Evolutionary conservation across 37 sponge, comb jelly and placozoan species (phyloP).

Genomic region (Corticium candelabrum): DNA sequence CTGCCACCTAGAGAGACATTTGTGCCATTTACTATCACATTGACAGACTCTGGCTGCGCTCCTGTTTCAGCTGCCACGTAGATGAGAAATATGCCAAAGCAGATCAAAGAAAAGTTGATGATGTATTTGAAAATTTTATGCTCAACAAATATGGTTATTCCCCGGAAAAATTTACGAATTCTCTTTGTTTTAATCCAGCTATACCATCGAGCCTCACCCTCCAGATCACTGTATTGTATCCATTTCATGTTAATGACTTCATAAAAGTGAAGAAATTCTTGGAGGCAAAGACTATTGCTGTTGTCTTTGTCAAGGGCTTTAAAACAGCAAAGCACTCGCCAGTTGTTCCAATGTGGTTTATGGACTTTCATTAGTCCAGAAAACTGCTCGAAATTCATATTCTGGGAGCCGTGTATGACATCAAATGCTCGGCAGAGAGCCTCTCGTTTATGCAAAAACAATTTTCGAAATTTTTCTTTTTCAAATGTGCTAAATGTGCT

Average conservation of each 20-base stretch:
- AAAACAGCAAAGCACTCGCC: constrained; percentile 64
- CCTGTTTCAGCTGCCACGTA: background rate
- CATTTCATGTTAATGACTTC: constrained; percentile 39
- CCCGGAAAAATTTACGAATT: background rate
- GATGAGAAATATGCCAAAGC: background rate
- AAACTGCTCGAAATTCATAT: constrained; percentile 50
- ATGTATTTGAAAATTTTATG: background rate
- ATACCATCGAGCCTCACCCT: background rate
- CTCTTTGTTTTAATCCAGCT: background rate
- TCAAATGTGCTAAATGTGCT: constrained; percentile 39
- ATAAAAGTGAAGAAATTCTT: constrained; percentile 63
- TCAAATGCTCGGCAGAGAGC: constrained; percentile 26
- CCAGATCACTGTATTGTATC: constrained; percentile 3
- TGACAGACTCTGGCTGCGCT: too few relatives aligned
- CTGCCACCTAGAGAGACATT: too few relatives aligned
- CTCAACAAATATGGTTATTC: background rate
- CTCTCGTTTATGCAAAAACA: constrained; percentile 50
- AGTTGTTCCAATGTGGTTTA: constrained; percentile 21
- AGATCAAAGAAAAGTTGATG: background rate
- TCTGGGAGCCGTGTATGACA: constrained; percentile 9
- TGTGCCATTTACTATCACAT: background rate
- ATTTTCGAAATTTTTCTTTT: constrained; percentile 54
- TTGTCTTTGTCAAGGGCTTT: constrained; percentile 41
- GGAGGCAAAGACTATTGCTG: constrained; percentile 7
- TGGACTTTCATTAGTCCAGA: constrained; percentile 39